Base-by-base conservation (phyloP, 2,888 invertebrate species). In the Uropetala carovei region DNA sequence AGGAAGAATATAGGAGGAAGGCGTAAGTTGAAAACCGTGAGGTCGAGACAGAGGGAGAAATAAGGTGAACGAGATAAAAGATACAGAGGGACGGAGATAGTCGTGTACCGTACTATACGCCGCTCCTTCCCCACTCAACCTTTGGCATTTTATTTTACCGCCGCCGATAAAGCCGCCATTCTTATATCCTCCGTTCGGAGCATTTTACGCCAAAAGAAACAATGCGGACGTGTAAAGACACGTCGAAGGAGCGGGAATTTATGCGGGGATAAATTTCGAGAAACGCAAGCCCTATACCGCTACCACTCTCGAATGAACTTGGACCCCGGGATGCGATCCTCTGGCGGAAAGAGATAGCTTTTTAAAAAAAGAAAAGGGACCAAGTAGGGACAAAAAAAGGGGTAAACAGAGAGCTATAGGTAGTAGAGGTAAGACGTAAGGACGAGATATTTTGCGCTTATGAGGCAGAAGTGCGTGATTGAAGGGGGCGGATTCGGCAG, bases 241-340 rank as follows among this genome's bases (percentile, higher is more conserved):
- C 58, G 59, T 59, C 59, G 59, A 86, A 86, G 86, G 86, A 60
- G 30, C 30, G 89, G 64, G 89, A 89, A 89, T 89, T 89, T 89
- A 89, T 68, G 89, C 89, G 89, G 30, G 64, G 64, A 89, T 89
- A 89, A 89, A 89, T 89, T 89, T 43, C 22, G 86, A 68, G 59
- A 59, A 60, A 58, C 11, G 43, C 43, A 5, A 5, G 43, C 43
- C 43, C 5, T 43, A 1, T 5, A 43, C 5, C 5, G 43, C 82
- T 57, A 57, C 83, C 83, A 16, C 27, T 18, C 83, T 9, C 56
- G 22, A 83, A 83, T 57, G 57, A 83, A 83, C 56, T 83, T n/a
- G 83, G 43, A 18, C 89, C 60, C 22, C 68, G 86, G 83, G 60
- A 86, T 27, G 86, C 43, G 43, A 68, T 64, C 64, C 83, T n/a